A percentile compares a stretch with the other conserved stretches of the same genome.
Evolutionary conservation across 1,140 invertebrate species (phyloP).

Genomic region (Diabrotica virgifera): DNA sequence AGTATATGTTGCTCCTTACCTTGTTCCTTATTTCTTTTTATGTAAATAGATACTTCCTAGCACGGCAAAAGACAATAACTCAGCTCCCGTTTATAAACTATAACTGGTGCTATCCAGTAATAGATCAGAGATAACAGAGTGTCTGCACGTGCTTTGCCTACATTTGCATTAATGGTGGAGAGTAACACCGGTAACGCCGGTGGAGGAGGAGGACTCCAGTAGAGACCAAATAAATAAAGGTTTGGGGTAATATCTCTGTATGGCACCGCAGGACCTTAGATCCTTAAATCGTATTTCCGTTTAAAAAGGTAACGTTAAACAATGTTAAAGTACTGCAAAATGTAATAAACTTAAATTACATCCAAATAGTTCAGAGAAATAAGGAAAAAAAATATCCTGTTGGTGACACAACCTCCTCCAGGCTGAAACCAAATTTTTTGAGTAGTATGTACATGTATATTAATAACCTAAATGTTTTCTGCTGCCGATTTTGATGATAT

Average conservation of each 20-base stretch:
- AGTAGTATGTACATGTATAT: too few relatives aligned
- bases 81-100: conserved; percentile 10
- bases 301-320: not conserved
- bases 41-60: not conserved
- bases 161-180: conserved; percentile 10
- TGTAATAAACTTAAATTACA: too few relatives aligned
- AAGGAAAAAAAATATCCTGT: too few relatives aligned
- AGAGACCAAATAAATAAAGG: conserved; percentile 2
- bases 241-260: conserved; percentile 10
- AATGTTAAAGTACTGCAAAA: too few relatives aligned
- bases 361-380: too few relatives aligned
- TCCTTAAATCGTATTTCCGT: not conserved
- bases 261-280: conserved; percentile 8
- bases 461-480: too few relatives aligned
- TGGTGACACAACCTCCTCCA: too few relatives aligned
- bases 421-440: too few relatives aligned
- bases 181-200: not conserved
- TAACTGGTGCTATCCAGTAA: conserved; percentile 3
- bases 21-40: not conserved
- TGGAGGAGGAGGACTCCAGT: not conserved
- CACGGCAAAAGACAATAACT: not conserved
- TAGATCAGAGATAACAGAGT: conserved; percentile 17
- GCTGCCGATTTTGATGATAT: too few relatives aligned
- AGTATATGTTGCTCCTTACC: too few relatives aligned
- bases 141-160: conserved; percentile 9